A percentile compares a stretch with the other conserved stretches of the same genome.
These are phyloP conservation scores for Eledone cirrhosa DNA, from an alignment of 2,888 invertebrate genomes.

Conservation along the genomic window DNA sequence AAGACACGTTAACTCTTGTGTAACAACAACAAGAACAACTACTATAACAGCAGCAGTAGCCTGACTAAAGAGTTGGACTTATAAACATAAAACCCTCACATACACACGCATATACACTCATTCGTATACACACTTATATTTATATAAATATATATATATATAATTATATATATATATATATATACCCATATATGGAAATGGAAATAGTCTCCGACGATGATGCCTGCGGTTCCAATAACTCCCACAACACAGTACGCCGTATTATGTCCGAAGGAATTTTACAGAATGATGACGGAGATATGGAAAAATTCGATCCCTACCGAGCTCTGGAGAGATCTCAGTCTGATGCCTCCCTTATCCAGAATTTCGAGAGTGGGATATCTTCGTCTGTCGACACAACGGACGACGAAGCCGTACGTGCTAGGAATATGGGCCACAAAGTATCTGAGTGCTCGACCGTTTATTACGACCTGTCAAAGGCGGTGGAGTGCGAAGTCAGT, in stretches of 20 bases:
- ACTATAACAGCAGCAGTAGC: too few species aligned
- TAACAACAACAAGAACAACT: too few species aligned
- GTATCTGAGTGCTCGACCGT: constrained; percentile 63
- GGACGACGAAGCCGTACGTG: constrained; percentile 28
- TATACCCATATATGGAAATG: background rate
- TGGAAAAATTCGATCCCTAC: constrained; percentile 46
- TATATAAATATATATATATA: too few species aligned
- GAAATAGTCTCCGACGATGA: constrained; percentile 20
- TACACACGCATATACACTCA: too few species aligned
- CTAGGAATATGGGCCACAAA: constrained; percentile 36
- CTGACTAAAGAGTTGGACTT: too few species aligned
- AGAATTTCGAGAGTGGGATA: constrained; percentile 31
- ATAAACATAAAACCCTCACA: too few species aligned
- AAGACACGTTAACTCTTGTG: too few species aligned
- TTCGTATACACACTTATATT: too few species aligned
- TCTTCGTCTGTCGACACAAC: constrained; percentile 10
- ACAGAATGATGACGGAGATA: constrained; percentile 27
- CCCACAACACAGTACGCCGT: constrained; percentile 17
- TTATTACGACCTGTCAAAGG: constrained; percentile 64
- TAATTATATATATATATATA: too few species aligned
- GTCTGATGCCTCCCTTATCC: constrained; percentile 55
- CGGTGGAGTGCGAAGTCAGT: constrained; percentile 31
- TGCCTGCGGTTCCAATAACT: background rate
- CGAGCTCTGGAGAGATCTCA: constrained; percentile 61
- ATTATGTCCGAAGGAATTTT: constrained; percentile 29